Conservation (phyloP, 2,113 vertebrate genomes). For the Proterorhinus semilunaris region DNA sequence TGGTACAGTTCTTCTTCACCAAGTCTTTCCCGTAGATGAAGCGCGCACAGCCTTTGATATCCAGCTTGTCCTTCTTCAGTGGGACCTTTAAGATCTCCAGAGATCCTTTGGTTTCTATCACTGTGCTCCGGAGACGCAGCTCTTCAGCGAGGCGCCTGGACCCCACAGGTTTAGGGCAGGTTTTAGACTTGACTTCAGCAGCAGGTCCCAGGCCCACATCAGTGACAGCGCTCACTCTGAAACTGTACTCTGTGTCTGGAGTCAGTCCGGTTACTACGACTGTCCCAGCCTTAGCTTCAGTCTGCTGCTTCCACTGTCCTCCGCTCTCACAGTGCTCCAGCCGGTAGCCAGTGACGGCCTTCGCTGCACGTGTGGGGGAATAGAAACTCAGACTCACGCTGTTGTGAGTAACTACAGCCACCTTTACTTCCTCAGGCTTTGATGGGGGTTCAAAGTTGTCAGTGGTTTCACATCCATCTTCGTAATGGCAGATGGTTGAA, state of each 20-base stretch:
- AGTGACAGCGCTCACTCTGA: neutral
- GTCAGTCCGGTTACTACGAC: neutral
- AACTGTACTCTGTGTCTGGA: neutral
- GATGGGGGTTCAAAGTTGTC: neutral
- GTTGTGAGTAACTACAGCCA: neutral
- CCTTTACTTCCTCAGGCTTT: neutral
- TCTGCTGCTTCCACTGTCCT: neutral
- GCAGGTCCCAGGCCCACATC: neutral
- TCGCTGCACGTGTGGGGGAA: neutral
- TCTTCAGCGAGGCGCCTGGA: neutral
- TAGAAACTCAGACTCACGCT: neutral
- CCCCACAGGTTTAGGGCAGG: neutral
- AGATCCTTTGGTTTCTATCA: neutral
- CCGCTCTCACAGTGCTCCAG: neutral
- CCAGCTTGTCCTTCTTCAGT: neutral
- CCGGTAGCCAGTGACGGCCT: neutral
- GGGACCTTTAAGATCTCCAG: neutral
- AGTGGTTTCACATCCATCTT: neutral
- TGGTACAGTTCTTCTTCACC: neutral
- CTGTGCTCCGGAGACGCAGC: neutral
- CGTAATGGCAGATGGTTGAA: neutral
- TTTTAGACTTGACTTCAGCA: neutral
- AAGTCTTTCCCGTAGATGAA: slow-evolving; percentile 36
- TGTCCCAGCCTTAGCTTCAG: neutral
- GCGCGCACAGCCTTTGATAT: slow-evolving; percentile 12